A percentile compares a stretch with the other conserved stretches of the same genome.
Conservation (phyloP, 2,888 invertebrate species). For the Drosophila kuntzei region DNA sequence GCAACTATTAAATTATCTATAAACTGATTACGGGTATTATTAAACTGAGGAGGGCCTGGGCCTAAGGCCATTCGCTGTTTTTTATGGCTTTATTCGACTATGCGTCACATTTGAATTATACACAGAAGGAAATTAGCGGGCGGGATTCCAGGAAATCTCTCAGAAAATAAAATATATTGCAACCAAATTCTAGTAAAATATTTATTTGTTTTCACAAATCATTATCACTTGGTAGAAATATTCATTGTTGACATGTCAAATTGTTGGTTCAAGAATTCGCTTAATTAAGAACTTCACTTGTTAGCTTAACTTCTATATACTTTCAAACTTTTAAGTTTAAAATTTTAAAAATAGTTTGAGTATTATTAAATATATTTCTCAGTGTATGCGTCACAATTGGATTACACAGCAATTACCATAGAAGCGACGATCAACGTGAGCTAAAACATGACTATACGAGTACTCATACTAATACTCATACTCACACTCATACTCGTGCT, state of each 20-base stretch:
- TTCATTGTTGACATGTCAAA: too few species aligned
- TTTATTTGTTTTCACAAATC: too few species aligned
- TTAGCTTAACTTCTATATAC: background rate
- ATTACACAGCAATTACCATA: conserved; percentile 38
- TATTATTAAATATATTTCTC: background rate
- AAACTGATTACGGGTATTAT: conserved; percentile 66
- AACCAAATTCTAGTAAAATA: too few species aligned
- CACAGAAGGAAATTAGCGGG: conserved; percentile 22
- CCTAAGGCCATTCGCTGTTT: conserved; percentile 21
- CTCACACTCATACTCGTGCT: conserved; percentile 4
- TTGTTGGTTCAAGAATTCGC: too few species aligned
- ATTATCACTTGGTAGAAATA: too few species aligned
- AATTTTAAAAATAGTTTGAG: background rate
- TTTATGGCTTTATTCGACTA: conserved; percentile 27
- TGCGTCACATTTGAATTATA: conserved; percentile 43
- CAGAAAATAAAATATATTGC: too few species aligned
- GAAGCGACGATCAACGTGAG: conserved; percentile 22
- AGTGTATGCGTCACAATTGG: conserved; percentile 34
- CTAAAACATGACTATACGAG: conserved; percentile 7
- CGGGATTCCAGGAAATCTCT: too few species aligned
- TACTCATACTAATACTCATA: conserved; percentile 8
- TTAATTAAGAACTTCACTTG: too few species aligned
- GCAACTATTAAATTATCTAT: conserved; percentile 76
- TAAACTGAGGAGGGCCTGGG: conserved; percentile 46
- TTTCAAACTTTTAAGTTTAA: too few species aligned